Conservation (phyloP, 2,113 vertebrate genomes). For the Todiramphus saurophagus region DNA sequence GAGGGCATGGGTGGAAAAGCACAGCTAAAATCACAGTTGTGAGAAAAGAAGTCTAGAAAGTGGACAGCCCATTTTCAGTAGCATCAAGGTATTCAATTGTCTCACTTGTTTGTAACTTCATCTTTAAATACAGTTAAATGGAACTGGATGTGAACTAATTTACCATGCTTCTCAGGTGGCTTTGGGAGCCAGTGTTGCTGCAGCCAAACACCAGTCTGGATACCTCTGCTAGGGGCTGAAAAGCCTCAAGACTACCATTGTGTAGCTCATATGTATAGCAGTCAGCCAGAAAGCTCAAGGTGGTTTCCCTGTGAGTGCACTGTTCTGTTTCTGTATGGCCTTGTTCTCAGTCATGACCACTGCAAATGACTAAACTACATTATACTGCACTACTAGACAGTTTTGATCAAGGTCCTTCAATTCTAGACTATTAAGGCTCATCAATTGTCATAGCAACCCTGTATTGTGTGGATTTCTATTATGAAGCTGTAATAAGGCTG, state of each 20-base stretch:
- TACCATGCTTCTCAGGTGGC: neutral
- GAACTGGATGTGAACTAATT: neutral
- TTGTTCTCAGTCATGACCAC: neutral
- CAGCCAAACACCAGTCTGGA: neutral
- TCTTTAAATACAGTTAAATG: neutral
- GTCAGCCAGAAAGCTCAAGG: neutral
- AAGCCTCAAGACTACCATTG: neutral
- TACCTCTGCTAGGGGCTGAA: neutral
- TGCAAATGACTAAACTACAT: neutral
- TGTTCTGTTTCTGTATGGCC: neutral
- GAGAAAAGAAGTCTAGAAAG: neutral
- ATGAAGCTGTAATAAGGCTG: neutral
- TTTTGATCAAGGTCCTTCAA: neutral
- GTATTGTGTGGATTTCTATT: slow-evolving; percentile 9
- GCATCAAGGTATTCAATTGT: neutral
- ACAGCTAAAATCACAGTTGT: neutral
- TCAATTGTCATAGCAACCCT: slow-evolving; percentile 8
- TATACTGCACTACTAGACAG: neutral
- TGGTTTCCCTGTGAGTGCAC: neutral
- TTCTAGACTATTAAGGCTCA: neutral
- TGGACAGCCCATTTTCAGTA: neutral
- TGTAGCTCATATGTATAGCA: neutral
- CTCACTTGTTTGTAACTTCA: neutral
- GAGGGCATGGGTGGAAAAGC: neutral
- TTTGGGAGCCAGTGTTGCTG: neutral